These are phyloP conservation scores for Heliconius aoede DNA, from an alignment of 2,888 invertebrate genomes.

Conservation along the genomic window DNA sequence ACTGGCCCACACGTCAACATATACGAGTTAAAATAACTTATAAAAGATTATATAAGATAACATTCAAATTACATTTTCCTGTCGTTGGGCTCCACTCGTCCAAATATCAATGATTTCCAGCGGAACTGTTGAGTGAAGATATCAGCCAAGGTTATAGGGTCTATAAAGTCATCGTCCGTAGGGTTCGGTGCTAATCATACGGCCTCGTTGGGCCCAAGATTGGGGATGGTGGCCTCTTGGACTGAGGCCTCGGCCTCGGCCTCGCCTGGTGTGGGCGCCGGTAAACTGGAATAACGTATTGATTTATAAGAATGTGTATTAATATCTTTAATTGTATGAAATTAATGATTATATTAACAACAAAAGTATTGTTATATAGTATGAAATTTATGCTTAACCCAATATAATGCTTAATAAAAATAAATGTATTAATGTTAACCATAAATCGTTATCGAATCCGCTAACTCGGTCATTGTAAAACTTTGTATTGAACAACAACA, in stretches of 20 bases:
- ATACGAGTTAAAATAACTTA: neutral
- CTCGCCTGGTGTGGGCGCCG: conserved; percentile 52
- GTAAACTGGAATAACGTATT: conserved; percentile 57
- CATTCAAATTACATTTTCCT: conserved; percentile 31
- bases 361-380: neutral
- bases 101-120: conserved; percentile 54
- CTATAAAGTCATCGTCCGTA: conserved; percentile 49
- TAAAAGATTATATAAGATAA: neutral
- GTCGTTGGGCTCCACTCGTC: conserved; percentile 35
- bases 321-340: neutral
- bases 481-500: neutral
- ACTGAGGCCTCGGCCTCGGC: conserved; percentile 50
- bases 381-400: neutral
- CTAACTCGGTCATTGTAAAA: neutral
- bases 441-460: neutral
- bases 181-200: conserved; percentile 59
- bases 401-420: neutral
- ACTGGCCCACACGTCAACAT: conserved; percentile 1
- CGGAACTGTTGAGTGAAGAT: conserved; percentile 56
- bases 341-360: no score
- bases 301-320: neutral
- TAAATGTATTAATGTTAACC: neutral
- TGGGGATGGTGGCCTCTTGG: conserved; percentile 54
- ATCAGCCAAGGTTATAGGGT: conserved; percentile 56
- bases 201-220: conserved; percentile 60